Conservation (phyloP, 2,888 invertebrate genomes). For the Panopea generosa region DNA sequence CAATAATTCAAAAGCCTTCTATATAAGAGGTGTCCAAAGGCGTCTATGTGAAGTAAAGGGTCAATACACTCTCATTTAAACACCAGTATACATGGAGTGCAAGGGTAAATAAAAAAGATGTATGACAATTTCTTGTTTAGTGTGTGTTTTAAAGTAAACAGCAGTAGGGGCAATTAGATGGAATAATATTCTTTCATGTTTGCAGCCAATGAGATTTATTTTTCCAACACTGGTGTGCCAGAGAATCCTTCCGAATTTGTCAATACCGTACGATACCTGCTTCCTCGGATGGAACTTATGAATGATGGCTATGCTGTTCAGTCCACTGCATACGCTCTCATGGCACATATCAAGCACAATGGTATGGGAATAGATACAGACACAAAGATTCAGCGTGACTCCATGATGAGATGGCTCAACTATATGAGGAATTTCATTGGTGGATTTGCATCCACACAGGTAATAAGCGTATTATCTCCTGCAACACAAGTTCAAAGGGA, state of each 20-base stretch:
- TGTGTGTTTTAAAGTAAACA: too few species aligned
- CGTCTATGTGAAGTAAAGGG: too few species aligned
- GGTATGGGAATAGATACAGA: slow-evolving; percentile 52
- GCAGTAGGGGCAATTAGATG: too few species aligned
- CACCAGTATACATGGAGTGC: too few species aligned
- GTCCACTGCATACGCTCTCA: slow-evolving; percentile 95
- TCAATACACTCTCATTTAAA: too few species aligned
- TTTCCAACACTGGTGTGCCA: slow-evolving; percentile 79
- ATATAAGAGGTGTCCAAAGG: too few species aligned
- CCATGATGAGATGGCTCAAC: slow-evolving; percentile 84
- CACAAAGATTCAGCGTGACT: slow-evolving; percentile 71
- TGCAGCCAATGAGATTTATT: slow-evolving; percentile 79
- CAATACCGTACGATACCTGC: slow-evolving; percentile 89
- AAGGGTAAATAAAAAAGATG: too few species aligned
- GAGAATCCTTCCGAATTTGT: slow-evolving; percentile 79
- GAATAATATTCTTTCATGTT: too few species aligned
- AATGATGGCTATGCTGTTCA: slow-evolving; percentile 97
- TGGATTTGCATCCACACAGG: slow-evolving; percentile 83
- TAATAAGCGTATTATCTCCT: too few species aligned
- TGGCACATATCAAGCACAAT: slow-evolving; percentile 89
- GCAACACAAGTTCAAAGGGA: too few species aligned
- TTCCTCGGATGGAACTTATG: slow-evolving; percentile 91
- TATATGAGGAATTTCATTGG: slow-evolving; percentile 83
- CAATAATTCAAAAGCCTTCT: too few species aligned
- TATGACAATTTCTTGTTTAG: too few species aligned